Evolutionary conservation across 2,888 invertebrate species (phyloP), one percentile per base, ranked within the genome.

Genomic region (Patella ulyssiponensis): DNA sequence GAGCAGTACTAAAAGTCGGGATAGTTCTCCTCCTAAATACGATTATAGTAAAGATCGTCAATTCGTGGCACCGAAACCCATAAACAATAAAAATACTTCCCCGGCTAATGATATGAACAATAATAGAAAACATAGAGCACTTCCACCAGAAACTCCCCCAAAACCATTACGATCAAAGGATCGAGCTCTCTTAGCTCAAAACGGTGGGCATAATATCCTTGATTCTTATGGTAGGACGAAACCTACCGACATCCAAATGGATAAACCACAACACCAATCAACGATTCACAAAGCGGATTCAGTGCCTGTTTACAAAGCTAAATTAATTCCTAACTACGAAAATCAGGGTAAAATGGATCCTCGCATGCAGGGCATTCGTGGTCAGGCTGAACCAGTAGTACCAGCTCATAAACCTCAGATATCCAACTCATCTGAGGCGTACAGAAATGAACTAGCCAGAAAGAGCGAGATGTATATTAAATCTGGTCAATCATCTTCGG

Each of bases 271-370:
- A 44, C 44, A 44, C 9, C 44, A 7, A 44, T 9, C 44, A 44
- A 44, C 44, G 44, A 44, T 44, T 9, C 44, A 9, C 9, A 44
- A 44, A 44, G 77, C 84, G 52, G 82, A 84, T 11, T 76, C 84
- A 53, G 85, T 85, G 11, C 86, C 86, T 7, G 77, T 83, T 0
- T 86, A 86, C 75, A 86, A 85, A 69, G 86, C 87, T 53, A 86
- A 83, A 71, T 80, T 83, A 33, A 84, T 86, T 69, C 86, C 86
- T 44, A 88, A 86, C 78, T 87, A 87, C 77, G 88, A 88, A 76
- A 88, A 87, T 77, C 88, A 88, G 80, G 82, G 83, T n/a, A 84
- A 85, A 76, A 81, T 84, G 64, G 87, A 87, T 70, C 83, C 81
- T 2, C 78, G 82, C 2, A 76, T 77, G 2, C 80, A 77, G 71